These are phyloP conservation scores for Chaetophractus vellerosus DNA, from an alignment of 2,797 vertebrate genomes.

Conservation along the genomic window DNA sequence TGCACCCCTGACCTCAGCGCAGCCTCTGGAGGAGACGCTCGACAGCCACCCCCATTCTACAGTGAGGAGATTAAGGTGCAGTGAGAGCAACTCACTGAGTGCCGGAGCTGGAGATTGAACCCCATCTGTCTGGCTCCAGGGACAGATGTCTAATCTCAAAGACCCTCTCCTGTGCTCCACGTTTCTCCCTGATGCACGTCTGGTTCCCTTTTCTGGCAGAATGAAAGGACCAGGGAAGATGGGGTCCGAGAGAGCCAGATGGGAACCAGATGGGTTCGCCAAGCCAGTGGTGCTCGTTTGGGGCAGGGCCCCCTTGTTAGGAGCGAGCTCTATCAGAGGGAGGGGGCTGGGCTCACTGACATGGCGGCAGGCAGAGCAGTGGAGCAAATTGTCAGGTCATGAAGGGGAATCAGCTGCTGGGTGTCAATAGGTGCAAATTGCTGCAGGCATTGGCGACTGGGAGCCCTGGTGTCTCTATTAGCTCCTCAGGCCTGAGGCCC, in stretches of 20 bases:
- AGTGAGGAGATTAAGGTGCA: background rate
- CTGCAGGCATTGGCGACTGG: slow-evolving; percentile 24
- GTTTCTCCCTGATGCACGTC: no score
- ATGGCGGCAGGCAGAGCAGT: background rate
- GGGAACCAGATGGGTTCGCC: background rate
- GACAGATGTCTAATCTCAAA: background rate
- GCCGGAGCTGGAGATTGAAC: background rate
- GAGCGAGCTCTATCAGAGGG: background rate
- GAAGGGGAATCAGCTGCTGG: slow-evolving; percentile 58
- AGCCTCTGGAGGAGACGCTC: background rate
- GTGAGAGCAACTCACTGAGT: background rate
- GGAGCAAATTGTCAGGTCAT: slow-evolving; percentile 39
- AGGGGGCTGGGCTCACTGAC: background rate
- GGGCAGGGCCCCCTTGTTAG: background rate
- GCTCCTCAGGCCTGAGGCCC: slow-evolving; percentile 65
- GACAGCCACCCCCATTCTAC: background rate
- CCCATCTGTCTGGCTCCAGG: background rate
- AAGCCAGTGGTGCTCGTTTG: background rate
- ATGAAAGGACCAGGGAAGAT: background rate
- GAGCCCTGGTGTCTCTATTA: slow-evolving; percentile 65
- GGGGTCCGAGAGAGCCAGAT: background rate
- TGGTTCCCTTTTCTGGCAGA: background rate
- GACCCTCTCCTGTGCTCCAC: background rate
- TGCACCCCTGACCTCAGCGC: rapidly evolving
- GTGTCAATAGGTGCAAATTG: slow-evolving; percentile 62